phyloP scores from a whole-genome alignment of 2,888 invertebrate species.

The Schizotus pectinicornis region DNA sequence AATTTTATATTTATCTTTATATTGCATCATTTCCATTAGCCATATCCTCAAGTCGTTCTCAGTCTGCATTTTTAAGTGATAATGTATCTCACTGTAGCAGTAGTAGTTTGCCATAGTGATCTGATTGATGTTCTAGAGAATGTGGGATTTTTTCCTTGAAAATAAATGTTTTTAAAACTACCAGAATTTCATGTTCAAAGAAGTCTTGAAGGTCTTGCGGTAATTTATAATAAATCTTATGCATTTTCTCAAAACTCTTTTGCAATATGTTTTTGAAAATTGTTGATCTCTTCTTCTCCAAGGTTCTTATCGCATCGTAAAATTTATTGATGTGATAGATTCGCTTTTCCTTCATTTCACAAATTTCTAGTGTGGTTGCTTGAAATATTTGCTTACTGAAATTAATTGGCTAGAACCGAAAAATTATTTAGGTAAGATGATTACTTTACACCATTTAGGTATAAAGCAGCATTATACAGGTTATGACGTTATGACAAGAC shows the following conservation, averaged over 20 bases:
- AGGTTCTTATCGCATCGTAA: neutral
- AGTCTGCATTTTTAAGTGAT: conserved; percentile 41
- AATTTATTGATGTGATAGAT: conserved; percentile 7
- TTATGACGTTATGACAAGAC: too few species aligned
- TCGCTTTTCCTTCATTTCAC: conserved; percentile 14
- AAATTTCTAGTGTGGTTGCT: too few species aligned
- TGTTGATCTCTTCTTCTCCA: conserved; percentile 6
- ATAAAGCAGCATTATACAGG: too few species aligned
- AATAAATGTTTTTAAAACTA: neutral
- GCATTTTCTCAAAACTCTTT: conserved; percentile 1
- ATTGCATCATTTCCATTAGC: conserved; percentile 32
- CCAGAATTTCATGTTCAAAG: conserved; percentile 13
- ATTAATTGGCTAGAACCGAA: too few species aligned
- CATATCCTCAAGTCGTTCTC: conserved; percentile 43
- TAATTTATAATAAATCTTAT: conserved; percentile 1
- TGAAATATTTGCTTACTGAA: too few species aligned
- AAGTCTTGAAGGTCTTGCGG: conserved; percentile 4
- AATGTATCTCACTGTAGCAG: conserved; percentile 43
- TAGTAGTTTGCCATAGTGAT: conserved; percentile 48
- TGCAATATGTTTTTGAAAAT: neutral
- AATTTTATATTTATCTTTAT: conserved; percentile 19
- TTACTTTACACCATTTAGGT: too few species aligned
- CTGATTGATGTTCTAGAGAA: conserved; percentile 48
- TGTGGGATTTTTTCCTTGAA: neutral
- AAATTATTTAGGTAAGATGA: too few species aligned